Evolutionary conservation across 2,888 invertebrate genomes (phyloP).

Genomic region (Scaptomyza polygonia): DNA sequence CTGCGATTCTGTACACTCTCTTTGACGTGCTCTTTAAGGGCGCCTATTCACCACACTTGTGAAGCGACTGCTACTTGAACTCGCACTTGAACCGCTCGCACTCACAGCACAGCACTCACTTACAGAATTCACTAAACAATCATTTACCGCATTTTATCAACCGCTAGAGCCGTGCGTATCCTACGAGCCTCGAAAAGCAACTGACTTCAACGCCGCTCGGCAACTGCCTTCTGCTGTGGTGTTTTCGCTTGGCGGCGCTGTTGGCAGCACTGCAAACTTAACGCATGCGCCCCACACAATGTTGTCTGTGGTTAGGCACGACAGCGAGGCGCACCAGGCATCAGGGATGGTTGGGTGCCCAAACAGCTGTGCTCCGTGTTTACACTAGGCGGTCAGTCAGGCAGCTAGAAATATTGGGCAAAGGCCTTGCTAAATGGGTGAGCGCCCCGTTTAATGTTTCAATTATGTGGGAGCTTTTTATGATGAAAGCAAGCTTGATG

Average conservation of each 20-base stretch:
- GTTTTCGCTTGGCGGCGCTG: slow-evolving; percentile 55
- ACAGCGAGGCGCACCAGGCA: slow-evolving; percentile 2
- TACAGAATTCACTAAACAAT: slow-evolving; percentile 40
- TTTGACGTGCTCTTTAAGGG: slow-evolving; percentile 44
- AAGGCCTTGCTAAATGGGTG: slow-evolving; percentile 45
- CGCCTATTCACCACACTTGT: slow-evolving; percentile 65
- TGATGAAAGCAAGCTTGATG: slow-evolving; percentile 30
- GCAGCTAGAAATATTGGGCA: slow-evolving; percentile 18
- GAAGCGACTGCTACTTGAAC: slow-evolving; percentile 41
- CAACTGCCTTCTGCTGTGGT: slow-evolving; percentile 26
- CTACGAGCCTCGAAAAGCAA: slow-evolving; percentile 83
- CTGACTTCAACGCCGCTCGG: slow-evolving; percentile 62
- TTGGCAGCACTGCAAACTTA: slow-evolving; percentile 52
- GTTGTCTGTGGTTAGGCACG: slow-evolving; percentile 78
- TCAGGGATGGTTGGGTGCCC: background rate
- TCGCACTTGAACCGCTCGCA: slow-evolving; percentile 51
- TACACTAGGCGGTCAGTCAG: slow-evolving; percentile 54
- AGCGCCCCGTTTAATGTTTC: slow-evolving; percentile 66
- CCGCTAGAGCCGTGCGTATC: slow-evolving; percentile 80
- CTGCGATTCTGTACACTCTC: slow-evolving; percentile 48
- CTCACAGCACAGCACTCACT: slow-evolving; percentile 50
- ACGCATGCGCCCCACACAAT: slow-evolving; percentile 64
- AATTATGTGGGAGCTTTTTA: slow-evolving; percentile 58
- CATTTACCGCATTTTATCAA: slow-evolving; percentile 51
- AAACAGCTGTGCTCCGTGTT: slow-evolving; percentile 71